Conservation (phyloP, 2,888 invertebrate species). For the Andricus quercusramuli region DNA sequence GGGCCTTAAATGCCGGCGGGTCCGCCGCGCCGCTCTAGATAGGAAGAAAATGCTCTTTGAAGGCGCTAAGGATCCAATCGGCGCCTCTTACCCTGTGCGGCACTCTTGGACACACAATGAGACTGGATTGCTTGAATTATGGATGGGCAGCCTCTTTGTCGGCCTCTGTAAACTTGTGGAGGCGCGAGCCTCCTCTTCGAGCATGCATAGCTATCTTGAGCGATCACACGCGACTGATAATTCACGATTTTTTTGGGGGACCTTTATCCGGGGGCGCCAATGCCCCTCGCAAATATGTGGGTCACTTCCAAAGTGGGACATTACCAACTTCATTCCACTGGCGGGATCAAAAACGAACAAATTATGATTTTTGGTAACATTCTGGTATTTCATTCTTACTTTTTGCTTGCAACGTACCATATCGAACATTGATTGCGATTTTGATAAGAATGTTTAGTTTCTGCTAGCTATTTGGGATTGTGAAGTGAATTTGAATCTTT, state of each 20-base stretch:
- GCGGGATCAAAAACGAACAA: background rate
- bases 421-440: too few relatives aligned
- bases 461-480: too few relatives aligned
- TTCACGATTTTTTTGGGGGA: conserved; percentile 57
- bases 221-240: conserved; percentile 75
- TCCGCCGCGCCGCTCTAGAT: background rate
- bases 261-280: conserved; percentile 39
- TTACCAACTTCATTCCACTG: background rate
- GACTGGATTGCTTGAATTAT: conserved; percentile 74
- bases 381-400: background rate
- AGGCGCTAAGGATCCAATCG: conserved; percentile 26
- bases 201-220: conserved; percentile 54
- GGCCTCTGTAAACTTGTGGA: conserved; percentile 60
- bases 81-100: conserved; percentile 6
- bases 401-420: too few relatives aligned
- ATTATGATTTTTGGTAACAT: background rate
- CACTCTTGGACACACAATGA: conserved; percentile 63
- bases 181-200: conserved; percentile 46
- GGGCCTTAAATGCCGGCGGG: background rate
- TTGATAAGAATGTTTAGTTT: too few relatives aligned
- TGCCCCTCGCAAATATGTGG: background rate
- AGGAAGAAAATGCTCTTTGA: conserved; percentile 19
- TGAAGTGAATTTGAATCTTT: too few relatives aligned
- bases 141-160: conserved; percentile 73
- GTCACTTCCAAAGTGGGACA: background rate